Base-by-base conservation (phyloP, 1,140 invertebrate genomes). In the Myzus persicae region DNA sequence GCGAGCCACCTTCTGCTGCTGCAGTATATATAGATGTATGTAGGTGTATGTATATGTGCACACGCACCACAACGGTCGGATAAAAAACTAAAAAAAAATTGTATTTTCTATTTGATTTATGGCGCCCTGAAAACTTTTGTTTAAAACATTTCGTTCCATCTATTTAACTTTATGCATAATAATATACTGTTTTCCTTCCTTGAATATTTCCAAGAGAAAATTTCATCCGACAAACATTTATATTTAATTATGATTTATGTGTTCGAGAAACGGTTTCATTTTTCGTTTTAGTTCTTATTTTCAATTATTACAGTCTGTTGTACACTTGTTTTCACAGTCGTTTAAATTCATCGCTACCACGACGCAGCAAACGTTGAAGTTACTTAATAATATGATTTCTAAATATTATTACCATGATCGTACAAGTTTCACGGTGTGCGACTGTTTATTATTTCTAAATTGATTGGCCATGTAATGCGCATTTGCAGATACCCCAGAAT, bases 181-280 rank as follows among this genome's bases (percentile, higher is more conserved):
- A 91, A 91, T 91, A 81, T 48, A 93, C 44, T 54, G 81, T 85
- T 93, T 42, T 26, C 38, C 36, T 93, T 51, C 36, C 44, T 92
- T 38, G 36, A 40, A 92, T 84, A 84, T 84, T 92, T 92, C 44
- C 46, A 76, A 42, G 40, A 24, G 18, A 91, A 91, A 91, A 91
- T 91, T 91, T 46, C 20, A 36, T 81, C 59, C 42, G 54, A 91
- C 90, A 91, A 84, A 92, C 44, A 84, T 92, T 84, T 92, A 67
- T 92, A 92, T 92, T 81, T 92, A 92, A 92, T 84, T 92, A 92
- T 51, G 42, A 92, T 92, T 82, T 82, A 91, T 91, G 38, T 26
- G 22, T 81, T 67, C 54, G 54, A 67, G 24, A 76, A 89, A 89
- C 36, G 22, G n/a, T 89, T 89, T 89, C 36, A 38, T 89, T 89